Conservation (phyloP, 2,888 invertebrate genomes). For the Tachina fera region DNA sequence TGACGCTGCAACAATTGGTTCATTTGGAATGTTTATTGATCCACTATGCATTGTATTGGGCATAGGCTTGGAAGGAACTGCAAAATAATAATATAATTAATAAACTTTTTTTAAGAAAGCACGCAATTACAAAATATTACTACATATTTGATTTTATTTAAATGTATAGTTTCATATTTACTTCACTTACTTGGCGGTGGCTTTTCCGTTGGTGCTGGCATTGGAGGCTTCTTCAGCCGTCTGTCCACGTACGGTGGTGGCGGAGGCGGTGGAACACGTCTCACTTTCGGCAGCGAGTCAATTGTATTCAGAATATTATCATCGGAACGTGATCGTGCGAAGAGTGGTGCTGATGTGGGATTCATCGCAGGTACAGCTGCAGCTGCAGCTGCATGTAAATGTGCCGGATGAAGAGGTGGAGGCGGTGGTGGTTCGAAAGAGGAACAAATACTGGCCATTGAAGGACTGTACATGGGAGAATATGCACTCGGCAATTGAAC, state of each 20-base stretch:
- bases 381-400: constrained; percentile 76
- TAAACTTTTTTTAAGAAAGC: not conserved
- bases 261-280: constrained; percentile 85
- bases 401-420: constrained; percentile 85
- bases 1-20: constrained; percentile 30
- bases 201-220: constrained; percentile 83
- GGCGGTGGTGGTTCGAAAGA: constrained; percentile 88
- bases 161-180: not conserved
- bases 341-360: constrained; percentile 83
- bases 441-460: constrained; percentile 86
- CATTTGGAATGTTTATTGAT: constrained; percentile 46
- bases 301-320: constrained; percentile 91
- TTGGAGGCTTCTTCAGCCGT: constrained; percentile 83
- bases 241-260: constrained; percentile 84
- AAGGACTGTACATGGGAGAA: constrained; percentile 87
- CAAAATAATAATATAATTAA: constrained; percentile 35
- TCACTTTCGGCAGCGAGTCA: constrained; percentile 84
- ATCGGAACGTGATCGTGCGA: constrained; percentile 90
- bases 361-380: constrained; percentile 73
- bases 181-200: constrained; percentile 82
- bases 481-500: constrained; percentile 86
- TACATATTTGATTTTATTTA: not conserved
- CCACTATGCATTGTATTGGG: constrained; percentile 60
- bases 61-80: constrained; percentile 81
- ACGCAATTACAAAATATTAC: not conserved